Evolutionary conservation across 2,888 invertebrate species (phyloP), one percentile per base, ranked within the genome.

Genomic region (Mycalesis mineus): DNA sequence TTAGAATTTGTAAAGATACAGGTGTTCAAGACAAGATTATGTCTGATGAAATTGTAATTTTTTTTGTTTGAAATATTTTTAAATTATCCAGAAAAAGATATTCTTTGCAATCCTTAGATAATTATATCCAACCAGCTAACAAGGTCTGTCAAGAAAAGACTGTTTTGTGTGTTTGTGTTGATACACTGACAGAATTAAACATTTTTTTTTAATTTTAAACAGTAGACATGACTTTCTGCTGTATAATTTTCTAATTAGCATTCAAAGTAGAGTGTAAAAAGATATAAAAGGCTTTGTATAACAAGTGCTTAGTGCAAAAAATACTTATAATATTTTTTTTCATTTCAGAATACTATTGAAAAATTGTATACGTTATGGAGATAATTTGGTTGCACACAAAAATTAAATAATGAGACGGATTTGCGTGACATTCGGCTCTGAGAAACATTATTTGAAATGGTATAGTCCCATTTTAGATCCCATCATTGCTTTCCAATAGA

Each of bases 91-190:
- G 17, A 8, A 7, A 47, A 14, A 15, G 2, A 5, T 40, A 9
- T 55, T 39, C 4, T 9, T 22, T 40, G 5, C 22, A 22, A 22
- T 22, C 5, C 5, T 2, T 22, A 22, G 3, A 4, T 4, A 22
- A 22, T 41, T 36, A 42, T 9, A 50, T 40, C 2, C 28, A 55
- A 59, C 63, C 71, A 71, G 74, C 79, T 74, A 83, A 69, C 73
- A 64, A 61, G 60, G 58, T 65, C 69, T 75, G 74, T 17, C 28
- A 29, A 58, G 22, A 22, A 57, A 73, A 80, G 78, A 80, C 80
- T 84, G 84, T 83, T 79, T 83, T 84, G 78, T 82, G 79, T 81
- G 80, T 81, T 80, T 81, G 81, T 81, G 69, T 37, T 75, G 74
- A 80, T 80, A 82, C 75, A 71, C 65, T 67, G 68, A 70, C 65